Base-by-base conservation (phyloP, 2,113 vertebrate genomes). In the Passer domesticus region DNA sequence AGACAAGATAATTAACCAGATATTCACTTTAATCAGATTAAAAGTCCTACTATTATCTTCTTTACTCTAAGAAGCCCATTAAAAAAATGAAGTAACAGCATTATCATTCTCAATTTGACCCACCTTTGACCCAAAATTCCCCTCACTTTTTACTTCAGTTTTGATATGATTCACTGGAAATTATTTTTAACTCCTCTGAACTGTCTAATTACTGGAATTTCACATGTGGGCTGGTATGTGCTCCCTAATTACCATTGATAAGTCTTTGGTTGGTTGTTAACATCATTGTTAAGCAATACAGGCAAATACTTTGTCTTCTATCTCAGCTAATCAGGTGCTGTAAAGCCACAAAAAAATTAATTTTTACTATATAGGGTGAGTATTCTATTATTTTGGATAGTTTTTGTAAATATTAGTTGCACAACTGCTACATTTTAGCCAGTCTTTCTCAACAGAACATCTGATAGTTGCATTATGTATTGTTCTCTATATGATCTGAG, bases 1-100 rank as follows among this genome's bases (percentile, higher is more conserved):
- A 84, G 91, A 85, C 37, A 82, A 92, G 62, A 52, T 87, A 86
- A 72, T 93, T 93, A 70, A 83, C 62, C 82, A 94, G 69, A 67
- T 64, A 79, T 59, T 94, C 76, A 62, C 19, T 69, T 41, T 88
- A 96, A 93, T 96, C 27, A 55, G 93, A 96, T 94, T 95, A 60
- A 74, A 87, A 63, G 18, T 66, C 52, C 52, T 55, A 16, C 24
- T 62, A 19, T 91, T 93, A 94, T 85, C 88, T 82, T 80, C 90
- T 95, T 96, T 95, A 74, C 63, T 88, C 46, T 73, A 94, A 92
- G 81, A 94, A 94, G 39, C 7, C 76, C 90, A 84, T 92, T 95
- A 27, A 90, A 69, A 94, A 91, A 91, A 96, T 82, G 3, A 94
- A 84, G 37, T 64, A 50, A 35, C 14, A 58, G 8, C 28, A 60